Conservation (phyloP, 1,140 invertebrate genomes). For the Leptinotarsa texana region DNA sequence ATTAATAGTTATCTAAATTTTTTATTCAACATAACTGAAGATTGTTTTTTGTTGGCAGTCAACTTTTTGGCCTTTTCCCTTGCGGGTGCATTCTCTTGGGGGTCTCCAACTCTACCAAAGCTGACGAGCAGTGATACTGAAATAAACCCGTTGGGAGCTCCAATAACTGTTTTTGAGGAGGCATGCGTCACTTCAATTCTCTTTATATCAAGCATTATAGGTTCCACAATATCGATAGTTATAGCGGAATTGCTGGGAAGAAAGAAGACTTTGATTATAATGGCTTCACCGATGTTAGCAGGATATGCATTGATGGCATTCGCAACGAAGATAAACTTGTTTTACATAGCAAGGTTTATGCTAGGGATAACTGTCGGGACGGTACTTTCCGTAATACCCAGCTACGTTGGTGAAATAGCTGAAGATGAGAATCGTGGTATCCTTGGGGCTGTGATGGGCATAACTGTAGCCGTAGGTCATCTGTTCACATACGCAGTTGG, state of each 20-base stretch:
- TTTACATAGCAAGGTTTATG: constrained; percentile 56
- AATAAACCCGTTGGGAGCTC: constrained; percentile 47
- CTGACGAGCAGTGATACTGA: constrained; percentile 50
- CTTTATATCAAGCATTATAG: constrained; percentile 72
- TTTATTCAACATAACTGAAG: no score
- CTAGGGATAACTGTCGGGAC: constrained; percentile 57
- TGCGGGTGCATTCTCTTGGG: constrained; percentile 72
- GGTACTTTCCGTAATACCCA: constrained; percentile 58
- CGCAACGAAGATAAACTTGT: constrained; percentile 50
- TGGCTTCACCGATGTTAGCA: constrained; percentile 53
- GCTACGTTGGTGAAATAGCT: constrained; percentile 60
- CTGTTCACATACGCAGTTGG: constrained; percentile 62
- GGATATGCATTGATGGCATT: constrained; percentile 55
- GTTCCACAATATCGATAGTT: constrained; percentile 47
- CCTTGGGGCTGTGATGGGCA: constrained; percentile 66
- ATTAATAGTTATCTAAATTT: no score
- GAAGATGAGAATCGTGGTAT: constrained; percentile 49
- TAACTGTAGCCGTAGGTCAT: constrained; percentile 49
- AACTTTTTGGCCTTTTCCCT: constrained; percentile 67
- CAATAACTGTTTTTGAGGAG: constrained; percentile 59
- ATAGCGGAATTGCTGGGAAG: constrained; percentile 55
- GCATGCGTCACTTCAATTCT: constrained; percentile 84
- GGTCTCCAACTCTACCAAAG: constrained; percentile 68
- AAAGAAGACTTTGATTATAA: constrained; percentile 55
- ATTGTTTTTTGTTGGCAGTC: constrained; percentile 55